Base-by-base conservation (phyloP, 2,797 vertebrate species). In the Menidia menidia region DNA sequence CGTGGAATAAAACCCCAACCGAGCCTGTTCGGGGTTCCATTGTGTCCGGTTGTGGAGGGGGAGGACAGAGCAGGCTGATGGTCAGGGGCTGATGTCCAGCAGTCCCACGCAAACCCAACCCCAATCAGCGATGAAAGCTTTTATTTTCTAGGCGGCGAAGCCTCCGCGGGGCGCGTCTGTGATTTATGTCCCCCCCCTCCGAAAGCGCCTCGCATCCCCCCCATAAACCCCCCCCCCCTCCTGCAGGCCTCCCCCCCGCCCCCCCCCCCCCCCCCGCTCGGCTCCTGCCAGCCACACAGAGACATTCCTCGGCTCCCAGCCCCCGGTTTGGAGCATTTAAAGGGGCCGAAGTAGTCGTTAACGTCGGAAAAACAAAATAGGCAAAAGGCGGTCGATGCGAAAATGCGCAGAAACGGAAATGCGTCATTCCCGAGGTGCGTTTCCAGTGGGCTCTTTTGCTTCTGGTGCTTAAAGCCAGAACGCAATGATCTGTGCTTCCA, bases 51-150 rank as follows among this genome's bases (percentile, higher is more conserved):
- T 64, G 74, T 73, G 58, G 81, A 77, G 69, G 53, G n/a, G 25
- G 70, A 78, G 83, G 85, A 79, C 14, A 25, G 79, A 81, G 67
- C 73, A 42, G 61, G 60, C 31, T 30, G 65, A 56, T 67, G 74
- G 0, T 31, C 39, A 62, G 48, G 1, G 66, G 66, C 44, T 78
- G 0, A 1, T 65, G 74, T 73, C 71, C 56, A 83, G 69, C 75
- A 0, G 41, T 6, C 52, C 39, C 3, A 60, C 51, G 73, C 79
- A 60, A 43, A 25, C 25, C 67, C 11, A 10, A 79, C 82, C 45
- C 72, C 77, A 90, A 91, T 89, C 85, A 89, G 71, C 2, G 64
- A 71, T 91, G 87, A 91, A 89, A 90, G 90, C 86, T 87, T 25
- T 87, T 89, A 86, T 91, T 88, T 87, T 78, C 70, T 81, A 77